Conservation (phyloP, 2,113 vertebrate genomes). For the Himantopus leucocephalus region DNA sequence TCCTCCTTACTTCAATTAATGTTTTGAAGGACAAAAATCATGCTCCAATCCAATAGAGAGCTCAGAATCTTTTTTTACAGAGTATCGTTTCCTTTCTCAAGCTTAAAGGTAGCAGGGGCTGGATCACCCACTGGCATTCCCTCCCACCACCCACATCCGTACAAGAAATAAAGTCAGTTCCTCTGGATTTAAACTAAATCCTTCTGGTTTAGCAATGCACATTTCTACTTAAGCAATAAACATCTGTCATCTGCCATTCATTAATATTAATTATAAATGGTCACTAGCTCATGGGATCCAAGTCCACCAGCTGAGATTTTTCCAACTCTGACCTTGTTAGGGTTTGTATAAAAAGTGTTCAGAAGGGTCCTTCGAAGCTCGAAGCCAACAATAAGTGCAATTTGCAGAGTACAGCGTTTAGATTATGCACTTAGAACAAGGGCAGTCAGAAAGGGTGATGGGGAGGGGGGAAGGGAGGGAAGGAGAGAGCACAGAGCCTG, state of each 20-base stretch:
- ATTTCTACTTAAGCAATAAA: conserved; percentile 77
- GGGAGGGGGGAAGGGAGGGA: background rate
- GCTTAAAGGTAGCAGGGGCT: conserved; percentile 17
- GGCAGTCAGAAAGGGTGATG: background rate
- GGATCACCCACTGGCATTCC: conserved; percentile 23
- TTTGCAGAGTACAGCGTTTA: conserved; percentile 60
- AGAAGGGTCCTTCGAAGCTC: conserved; percentile 47
- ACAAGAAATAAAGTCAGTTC: conserved; percentile 57
- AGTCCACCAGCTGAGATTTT: conserved; percentile 77
- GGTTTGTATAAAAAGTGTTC: conserved; percentile 76
- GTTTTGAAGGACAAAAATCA: background rate
- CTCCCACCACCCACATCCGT: background rate
- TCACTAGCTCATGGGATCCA: conserved; percentile 69
- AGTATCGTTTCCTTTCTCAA: background rate
- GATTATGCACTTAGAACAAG: conserved; percentile 45
- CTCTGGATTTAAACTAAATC: conserved; percentile 59
- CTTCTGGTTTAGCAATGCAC: conserved; percentile 67
- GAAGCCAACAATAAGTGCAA: conserved; percentile 61
- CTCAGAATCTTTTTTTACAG: background rate
- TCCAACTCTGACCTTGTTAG: conserved; percentile 77
- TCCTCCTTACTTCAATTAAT: background rate
- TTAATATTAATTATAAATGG: conserved; percentile 83
- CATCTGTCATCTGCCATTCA: conserved; percentile 80
- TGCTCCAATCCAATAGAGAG: background rate
- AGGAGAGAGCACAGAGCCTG: background rate